Evolutionary conservation across 2,888 invertebrate genomes (phyloP).

Genomic region (Napeogenes sylphis): DNA sequence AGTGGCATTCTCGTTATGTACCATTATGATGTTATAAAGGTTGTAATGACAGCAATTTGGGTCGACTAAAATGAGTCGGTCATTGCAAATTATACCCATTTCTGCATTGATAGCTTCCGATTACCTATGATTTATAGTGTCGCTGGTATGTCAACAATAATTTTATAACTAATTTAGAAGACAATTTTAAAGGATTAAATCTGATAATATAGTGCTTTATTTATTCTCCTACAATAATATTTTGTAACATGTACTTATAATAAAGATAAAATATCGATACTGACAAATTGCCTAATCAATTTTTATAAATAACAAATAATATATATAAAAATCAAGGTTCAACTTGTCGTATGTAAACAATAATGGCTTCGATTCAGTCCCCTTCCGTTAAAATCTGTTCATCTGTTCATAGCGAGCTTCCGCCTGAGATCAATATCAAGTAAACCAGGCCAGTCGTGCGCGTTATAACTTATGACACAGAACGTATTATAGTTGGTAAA

Average conservation of each 20-base stretch:
- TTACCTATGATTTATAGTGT: slow-evolving; percentile 63
- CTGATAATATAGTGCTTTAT: no score
- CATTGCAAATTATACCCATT: slow-evolving; percentile 68
- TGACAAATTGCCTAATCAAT: neutral
- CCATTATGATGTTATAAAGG: slow-evolving; percentile 44
- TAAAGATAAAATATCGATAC: no score
- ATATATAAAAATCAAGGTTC: neutral
- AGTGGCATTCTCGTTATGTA: slow-evolving; percentile 49
- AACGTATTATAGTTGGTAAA: slow-evolving; percentile 6
- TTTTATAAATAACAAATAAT: neutral
- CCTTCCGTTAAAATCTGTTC: slow-evolving; percentile 45
- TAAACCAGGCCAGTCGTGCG: slow-evolving; percentile 58
- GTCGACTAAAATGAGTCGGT: slow-evolving; percentile 59
- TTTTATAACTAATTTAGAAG: neutral
- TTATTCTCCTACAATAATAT: no score
- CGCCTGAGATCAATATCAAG: slow-evolving; percentile 65
- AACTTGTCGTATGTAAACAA: slow-evolving; percentile 18
- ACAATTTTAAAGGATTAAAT: neutral
- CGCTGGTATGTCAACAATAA: slow-evolving; percentile 25
- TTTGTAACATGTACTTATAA: no score
- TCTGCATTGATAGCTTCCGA: slow-evolving; percentile 72
- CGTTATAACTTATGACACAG: slow-evolving; percentile 47
- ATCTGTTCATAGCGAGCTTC: slow-evolving; percentile 42
- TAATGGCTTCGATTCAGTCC: slow-evolving; percentile 16
- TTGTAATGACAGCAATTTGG: slow-evolving; percentile 64